Base-by-base conservation (phyloP, 2,888 invertebrate genomes). In the Xanthia togata region DNA sequence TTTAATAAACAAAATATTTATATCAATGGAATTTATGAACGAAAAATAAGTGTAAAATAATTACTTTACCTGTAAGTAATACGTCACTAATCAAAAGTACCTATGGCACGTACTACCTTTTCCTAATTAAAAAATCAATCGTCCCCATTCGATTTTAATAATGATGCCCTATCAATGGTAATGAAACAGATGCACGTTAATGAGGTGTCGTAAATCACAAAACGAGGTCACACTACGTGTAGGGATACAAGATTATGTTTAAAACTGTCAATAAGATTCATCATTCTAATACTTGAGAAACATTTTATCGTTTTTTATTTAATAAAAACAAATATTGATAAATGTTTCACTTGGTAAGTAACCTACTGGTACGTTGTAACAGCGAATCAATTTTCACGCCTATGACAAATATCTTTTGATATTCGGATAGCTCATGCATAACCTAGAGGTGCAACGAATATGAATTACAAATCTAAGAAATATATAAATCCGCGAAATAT, bases 101-200 rank as follows among this genome's bases (percentile, higher is more conserved):
- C 1, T 65, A 78, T 60, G 50, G 35, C 59, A 44, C 71, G 20
- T 74, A 47, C 38, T 26, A 73, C 57, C 78, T 78, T 65, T 68
- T 38, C 14, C 80, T 76, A 70, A 71, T 70, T 63, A 3, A 44
- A 65, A 64, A 77, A 81, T 44, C 55, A 70, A 71, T 75, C 20
- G 80, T 79, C 81, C 75, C 65, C 79, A 82, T 86, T 89, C 62
- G 68, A 81, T 86, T 89, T 89, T 82, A 85, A 88, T 88, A 88
- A 85, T 85, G 83, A 79, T 65, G 85, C 73, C 81, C 74, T 85
- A 87, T 87, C 83, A 83, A 75, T 83, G 84, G 81, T 85, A 89
- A 87, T 85, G 81, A 89, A 90, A 87, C 82, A 84, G 83, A 88
- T 83, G 84, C 79, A 85, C 76, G 82, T 80, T 85, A 87, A 89